phyloP scores from a whole-genome alignment of 2,797 vertebrate genomes.

The Pristis pectinata region DNA sequence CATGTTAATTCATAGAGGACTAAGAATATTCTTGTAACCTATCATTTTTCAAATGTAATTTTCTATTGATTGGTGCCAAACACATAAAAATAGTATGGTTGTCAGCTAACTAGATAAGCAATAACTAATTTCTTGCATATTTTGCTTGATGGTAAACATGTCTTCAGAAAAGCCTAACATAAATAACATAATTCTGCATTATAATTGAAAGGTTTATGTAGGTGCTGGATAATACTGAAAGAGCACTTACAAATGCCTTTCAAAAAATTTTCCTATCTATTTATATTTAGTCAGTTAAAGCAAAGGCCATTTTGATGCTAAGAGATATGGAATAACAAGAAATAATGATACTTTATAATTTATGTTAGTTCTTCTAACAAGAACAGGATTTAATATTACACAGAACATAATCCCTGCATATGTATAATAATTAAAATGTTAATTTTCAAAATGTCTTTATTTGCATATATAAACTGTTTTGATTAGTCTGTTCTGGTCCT shows the following conservation, averaged over 20 bases:
- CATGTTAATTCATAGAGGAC: background rate
- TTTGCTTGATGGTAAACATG: background rate
- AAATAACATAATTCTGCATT: background rate
- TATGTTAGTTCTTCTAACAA: background rate
- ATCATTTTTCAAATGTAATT: background rate
- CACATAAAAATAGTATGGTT: background rate
- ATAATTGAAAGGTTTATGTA: background rate
- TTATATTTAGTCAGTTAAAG: background rate
- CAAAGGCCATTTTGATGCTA: background rate
- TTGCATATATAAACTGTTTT: background rate
- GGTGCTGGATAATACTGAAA: background rate
- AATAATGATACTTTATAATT: background rate
- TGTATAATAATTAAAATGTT: slow-evolving; percentile 5
- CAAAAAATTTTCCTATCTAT: background rate
- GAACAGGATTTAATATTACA: background rate
- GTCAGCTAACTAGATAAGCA: background rate
- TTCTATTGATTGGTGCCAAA: background rate
- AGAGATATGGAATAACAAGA: no score
- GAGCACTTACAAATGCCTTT: background rate
- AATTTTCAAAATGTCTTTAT: background rate
- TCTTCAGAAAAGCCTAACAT: background rate
- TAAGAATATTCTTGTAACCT: background rate
- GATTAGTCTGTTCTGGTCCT: background rate
- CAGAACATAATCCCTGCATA: background rate
- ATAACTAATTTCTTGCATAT: background rate